Evolutionary conservation across 2,797 vertebrate species (phyloP), one percentile per base, ranked within the genome.

Genomic region (Acanthopagrus latus): DNA sequence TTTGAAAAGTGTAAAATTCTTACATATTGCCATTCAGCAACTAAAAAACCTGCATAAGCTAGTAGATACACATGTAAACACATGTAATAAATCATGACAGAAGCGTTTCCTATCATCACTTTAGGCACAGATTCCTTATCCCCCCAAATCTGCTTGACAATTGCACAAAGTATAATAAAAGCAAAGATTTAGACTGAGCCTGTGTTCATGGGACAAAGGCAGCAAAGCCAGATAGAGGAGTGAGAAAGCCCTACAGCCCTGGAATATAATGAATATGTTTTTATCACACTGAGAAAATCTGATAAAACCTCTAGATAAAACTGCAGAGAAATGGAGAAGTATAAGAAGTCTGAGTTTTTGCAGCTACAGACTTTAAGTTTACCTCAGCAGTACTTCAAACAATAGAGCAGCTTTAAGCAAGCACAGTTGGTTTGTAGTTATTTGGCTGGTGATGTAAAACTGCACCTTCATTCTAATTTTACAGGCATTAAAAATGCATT

Each of bases 211-310:
- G 64, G 65, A 83, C 52, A 71, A 50, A 72, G 56, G 84, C 54
- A 23, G 16, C 46, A 60, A 68, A 73, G 62, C 7, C 23, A 71
- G 80, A 87, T 81, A 84, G 84, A 81, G 52, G 29, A 50, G 18
- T 58, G 38, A 77, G 55, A 77, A 74, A 82, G 50, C 62, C 78
- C 57, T 33, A 47, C 48, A 70, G 77, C 67, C 48, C 41, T 77
- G 50, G 54, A 81, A 76, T 73, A 88, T 83, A 86, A 91, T 85
- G 72, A 80, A 71, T 74, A 71, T 38, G 76, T 74, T 80, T 79
- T 60, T 78, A 89, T 90, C 76, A 71, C 27, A 67, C 63, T 38
- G 69, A 74, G 62, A 58, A 59, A 76, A 74, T 86, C 71, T 57
- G 83, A 91, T 88, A 76, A 82, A 38, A 82, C 16, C 41, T 29